phyloP scores from a whole-genome alignment of 2,888 invertebrate genomes.

The Hymenopus coronatus region DNA sequence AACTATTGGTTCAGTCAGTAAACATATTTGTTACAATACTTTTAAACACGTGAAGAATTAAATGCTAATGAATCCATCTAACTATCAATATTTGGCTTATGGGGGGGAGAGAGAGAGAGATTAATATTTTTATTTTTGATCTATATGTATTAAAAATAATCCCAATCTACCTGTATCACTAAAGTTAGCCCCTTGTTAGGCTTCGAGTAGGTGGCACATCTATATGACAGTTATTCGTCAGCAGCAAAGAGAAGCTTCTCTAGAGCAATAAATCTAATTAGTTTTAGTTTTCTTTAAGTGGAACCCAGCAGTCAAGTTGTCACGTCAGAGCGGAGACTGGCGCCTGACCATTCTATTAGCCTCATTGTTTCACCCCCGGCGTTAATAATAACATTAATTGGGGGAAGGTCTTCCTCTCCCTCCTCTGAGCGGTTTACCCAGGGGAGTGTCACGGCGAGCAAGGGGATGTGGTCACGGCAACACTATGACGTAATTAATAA shows the following conservation, averaged over 20 bases:
- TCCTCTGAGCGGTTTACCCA: background rate
- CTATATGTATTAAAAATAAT: too few relatives aligned
- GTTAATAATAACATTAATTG: slow-evolving; percentile 20
- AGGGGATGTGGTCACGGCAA: background rate
- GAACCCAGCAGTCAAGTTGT: background rate
- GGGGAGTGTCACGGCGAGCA: background rate
- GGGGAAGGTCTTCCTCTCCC: background rate
- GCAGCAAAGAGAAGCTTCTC: background rate
- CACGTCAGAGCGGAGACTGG: background rate
- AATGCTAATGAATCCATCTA: too few relatives aligned
- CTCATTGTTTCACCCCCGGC: slow-evolving; percentile 17
- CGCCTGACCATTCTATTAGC: slow-evolving; percentile 17
- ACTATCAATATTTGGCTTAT: too few relatives aligned
- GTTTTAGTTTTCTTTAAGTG: background rate
- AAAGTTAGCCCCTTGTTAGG: too few relatives aligned
- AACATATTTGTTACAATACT: too few relatives aligned
- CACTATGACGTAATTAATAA: background rate
- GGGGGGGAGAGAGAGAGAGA: too few relatives aligned
- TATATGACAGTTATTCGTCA: too few relatives aligned
- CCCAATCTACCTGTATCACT: too few relatives aligned
- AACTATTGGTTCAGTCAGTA: too few relatives aligned
- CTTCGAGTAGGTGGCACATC: too few relatives aligned
- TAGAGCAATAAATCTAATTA: background rate
- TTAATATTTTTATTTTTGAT: too few relatives aligned
- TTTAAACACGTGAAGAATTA: too few relatives aligned